These are phyloP conservation scores for Hassar affinis DNA, from an alignment of 2,113 vertebrate genomes.

Conservation along the genomic window DNA sequence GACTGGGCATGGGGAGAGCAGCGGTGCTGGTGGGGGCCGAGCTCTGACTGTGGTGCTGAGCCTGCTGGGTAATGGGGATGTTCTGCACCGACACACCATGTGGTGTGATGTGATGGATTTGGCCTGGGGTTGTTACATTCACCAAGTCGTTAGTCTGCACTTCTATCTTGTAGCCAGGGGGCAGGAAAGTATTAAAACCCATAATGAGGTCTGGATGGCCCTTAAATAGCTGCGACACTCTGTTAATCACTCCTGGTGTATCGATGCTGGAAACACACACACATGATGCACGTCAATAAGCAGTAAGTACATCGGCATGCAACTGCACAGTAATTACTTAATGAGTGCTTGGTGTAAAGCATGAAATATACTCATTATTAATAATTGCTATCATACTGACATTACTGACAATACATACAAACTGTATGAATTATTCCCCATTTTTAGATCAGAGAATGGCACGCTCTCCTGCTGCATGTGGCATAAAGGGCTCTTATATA, in stretches of 20 bases:
- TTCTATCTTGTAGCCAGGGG: slow-evolving; percentile 97
- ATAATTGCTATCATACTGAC: background rate
- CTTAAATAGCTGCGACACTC: slow-evolving; percentile 97
- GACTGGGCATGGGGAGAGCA: slow-evolving; percentile 77
- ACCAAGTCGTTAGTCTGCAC: slow-evolving; percentile 97
- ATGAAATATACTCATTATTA: background rate
- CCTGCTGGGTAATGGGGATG: slow-evolving; percentile 58
- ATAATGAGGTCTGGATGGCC: slow-evolving; percentile 98
- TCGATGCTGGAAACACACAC: slow-evolving; percentile 80
- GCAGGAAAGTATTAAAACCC: slow-evolving; percentile 98
- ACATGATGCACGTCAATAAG: background rate
- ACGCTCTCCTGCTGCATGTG: background rate
- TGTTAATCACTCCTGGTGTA: slow-evolving; percentile 97
- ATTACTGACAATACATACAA: no score
- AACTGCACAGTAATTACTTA: slow-evolving; percentile 6
- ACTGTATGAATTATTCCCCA: background rate
- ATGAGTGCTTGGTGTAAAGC: background rate
- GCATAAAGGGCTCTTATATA: background rate
- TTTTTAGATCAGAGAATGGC: background rate
- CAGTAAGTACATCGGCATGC: background rate
- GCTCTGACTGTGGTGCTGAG: slow-evolving; percentile 66
- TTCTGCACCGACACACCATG: slow-evolving; percentile 91
- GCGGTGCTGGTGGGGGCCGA: slow-evolving; percentile 70
- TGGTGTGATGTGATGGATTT: slow-evolving; percentile 96
- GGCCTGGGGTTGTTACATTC: slow-evolving; percentile 94